A percentile compares a stretch with the other conserved stretches of the same genome.
Conservation (phyloP, 2,113 vertebrate species). For the Erinaceus europaeus region DNA sequence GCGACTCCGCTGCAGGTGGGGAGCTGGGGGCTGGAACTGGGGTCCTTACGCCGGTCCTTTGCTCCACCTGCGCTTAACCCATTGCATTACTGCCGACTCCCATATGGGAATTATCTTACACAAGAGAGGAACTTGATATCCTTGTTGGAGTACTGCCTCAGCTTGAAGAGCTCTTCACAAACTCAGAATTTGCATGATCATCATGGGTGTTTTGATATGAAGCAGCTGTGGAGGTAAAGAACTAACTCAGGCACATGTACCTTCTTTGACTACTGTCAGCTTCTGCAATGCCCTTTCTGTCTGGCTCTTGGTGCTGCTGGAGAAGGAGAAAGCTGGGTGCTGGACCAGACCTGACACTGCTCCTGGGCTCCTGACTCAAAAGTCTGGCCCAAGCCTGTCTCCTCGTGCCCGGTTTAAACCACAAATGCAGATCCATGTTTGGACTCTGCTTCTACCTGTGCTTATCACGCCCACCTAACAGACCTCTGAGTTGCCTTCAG, state of each 20-base stretch:
- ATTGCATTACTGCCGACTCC: too few species aligned
- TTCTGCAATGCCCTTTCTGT: neutral
- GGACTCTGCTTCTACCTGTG: neutral
- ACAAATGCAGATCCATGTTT: neutral
- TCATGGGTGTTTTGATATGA: neutral
- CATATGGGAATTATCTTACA: too few species aligned
- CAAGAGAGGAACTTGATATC: neutral
- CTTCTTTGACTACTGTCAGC: neutral
- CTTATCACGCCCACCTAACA: neutral
- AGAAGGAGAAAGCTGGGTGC: neutral
- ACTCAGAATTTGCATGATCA: neutral
- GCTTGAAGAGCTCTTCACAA: neutral
- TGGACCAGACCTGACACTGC: neutral
- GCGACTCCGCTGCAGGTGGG: too few species aligned
- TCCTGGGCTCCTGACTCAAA: neutral
- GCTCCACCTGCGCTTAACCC: too few species aligned
- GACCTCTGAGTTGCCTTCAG: neutral
- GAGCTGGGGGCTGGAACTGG: too few species aligned
- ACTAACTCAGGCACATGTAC: neutral
- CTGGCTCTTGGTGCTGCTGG: neutral
- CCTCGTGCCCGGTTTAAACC: neutral
- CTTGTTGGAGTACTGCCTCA: neutral
- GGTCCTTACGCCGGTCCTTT: too few species aligned
- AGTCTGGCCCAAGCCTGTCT: neutral
- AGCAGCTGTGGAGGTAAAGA: neutral